Conservation (phyloP, 2,888 invertebrate genomes). For the Erebia aethiops region DNA sequence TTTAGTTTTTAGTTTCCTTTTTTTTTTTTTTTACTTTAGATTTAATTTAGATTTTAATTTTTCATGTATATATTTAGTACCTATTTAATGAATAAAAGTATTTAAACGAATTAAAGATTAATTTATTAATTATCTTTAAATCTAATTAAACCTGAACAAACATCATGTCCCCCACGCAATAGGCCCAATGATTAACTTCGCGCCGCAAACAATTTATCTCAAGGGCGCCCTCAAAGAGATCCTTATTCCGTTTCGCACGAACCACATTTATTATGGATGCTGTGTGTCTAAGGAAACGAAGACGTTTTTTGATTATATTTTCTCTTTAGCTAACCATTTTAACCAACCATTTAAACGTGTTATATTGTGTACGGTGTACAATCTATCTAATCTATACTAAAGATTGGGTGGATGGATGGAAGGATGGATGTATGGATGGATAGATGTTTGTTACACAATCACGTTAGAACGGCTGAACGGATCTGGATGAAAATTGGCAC, state of each 20-base stretch:
- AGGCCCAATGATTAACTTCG: slow-evolving; percentile 20
- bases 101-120: no score
- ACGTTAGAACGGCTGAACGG: no score
- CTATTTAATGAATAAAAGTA: no score
- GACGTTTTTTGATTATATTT: not conserved
- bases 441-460: not conserved
- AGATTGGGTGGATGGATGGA: no score
- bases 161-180: not conserved
- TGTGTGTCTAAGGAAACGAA: slow-evolving; percentile 11
- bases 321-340: not conserved
- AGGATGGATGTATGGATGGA: not conserved
- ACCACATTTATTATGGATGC: slow-evolving; percentile 20
- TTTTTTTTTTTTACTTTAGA: no score
- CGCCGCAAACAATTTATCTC: slow-evolving; percentile 22
- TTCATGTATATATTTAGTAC: no score
- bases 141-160: slow-evolving; percentile 1
- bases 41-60: no score
- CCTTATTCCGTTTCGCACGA: slow-evolving; percentile 5
- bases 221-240: slow-evolving; percentile 1
- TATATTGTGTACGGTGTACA: no score
- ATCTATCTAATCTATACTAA: no score
- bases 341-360: no score
- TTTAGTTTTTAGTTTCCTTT: no score
- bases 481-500: no score
- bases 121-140: not conserved